Evolutionary conservation across 92 coral and sea anemone genomes (phyloP).

Genomic region (Metridium senile): DNA sequence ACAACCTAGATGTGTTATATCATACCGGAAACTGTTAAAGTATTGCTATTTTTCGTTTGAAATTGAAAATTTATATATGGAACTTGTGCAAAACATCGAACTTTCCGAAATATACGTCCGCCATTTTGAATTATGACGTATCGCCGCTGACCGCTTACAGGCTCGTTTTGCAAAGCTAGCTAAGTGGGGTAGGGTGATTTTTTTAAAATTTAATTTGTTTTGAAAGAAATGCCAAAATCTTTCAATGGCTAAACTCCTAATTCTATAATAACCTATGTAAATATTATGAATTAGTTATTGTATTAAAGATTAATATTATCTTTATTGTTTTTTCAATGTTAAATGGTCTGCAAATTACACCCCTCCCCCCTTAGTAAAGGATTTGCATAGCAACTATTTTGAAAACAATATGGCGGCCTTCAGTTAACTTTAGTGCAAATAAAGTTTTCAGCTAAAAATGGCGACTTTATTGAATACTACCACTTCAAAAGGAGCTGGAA

Average conservation of each 20-base stretch:
- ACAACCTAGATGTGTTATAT: background rate
- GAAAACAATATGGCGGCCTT: conserved; percentile 85
- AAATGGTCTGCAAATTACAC: too few species aligned
- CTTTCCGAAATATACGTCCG: background rate
- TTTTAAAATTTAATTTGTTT: too few species aligned
- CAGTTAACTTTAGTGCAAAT: background rate
- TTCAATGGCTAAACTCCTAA: too few species aligned
- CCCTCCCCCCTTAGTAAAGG: conserved; percentile 26
- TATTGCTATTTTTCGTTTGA: background rate
- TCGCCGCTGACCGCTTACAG: conserved; percentile 52
- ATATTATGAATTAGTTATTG: too few species aligned
- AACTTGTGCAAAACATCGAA: background rate
- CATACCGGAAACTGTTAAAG: background rate
- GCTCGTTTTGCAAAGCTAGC: too few species aligned
- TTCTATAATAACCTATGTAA: too few species aligned
- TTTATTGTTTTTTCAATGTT: too few species aligned
- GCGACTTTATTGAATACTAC: conserved; percentile 81
- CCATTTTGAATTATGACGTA: conserved; percentile 41
- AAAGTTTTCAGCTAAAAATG: conserved; percentile 45
- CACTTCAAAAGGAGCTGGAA: conserved; percentile 95
- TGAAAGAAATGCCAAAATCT: too few species aligned
- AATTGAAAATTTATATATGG: background rate
- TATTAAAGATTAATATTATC: too few species aligned
- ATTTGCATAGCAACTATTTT: conserved; percentile 78
- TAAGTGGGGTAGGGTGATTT: background rate